Percentiles rank a stretch among this genome's conserved stretches.
phyloP scores from a whole-genome alignment of 1,140 invertebrate species.

The Teleopsis dalmanni region DNA sequence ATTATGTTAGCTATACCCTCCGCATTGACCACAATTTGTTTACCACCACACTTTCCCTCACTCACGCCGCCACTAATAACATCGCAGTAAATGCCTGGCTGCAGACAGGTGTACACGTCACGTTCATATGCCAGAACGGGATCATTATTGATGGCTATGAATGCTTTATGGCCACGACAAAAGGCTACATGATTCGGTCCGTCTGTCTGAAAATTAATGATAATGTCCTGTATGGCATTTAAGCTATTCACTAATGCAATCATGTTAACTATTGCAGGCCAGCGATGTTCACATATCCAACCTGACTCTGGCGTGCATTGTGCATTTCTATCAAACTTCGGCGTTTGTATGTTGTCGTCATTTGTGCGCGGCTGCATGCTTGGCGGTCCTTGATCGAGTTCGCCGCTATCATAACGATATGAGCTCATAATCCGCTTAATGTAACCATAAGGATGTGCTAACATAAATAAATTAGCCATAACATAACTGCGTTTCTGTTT shows the following conservation, averaged over 20 bases:
- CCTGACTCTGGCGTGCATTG: slow-evolving; percentile 45
- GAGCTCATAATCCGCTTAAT: slow-evolving; percentile 65
- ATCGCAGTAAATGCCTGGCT: slow-evolving; percentile 70
- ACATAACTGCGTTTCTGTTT: slow-evolving; percentile 55
- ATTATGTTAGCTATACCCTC: slow-evolving; percentile 8
- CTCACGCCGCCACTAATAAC: slow-evolving; percentile 60
- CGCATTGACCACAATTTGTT: slow-evolving; percentile 4
- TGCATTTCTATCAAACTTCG: neutral
- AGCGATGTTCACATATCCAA: slow-evolving; percentile 85
- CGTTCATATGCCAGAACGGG: slow-evolving; percentile 42
- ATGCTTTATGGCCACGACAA: slow-evolving; percentile 58
- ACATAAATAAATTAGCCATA: slow-evolving; percentile 68
- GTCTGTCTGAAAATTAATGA: slow-evolving; percentile 66
- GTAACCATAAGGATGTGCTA: slow-evolving; percentile 64
- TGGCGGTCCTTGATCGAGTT: slow-evolving; percentile 52
- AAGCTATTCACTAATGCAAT: slow-evolving; percentile 60
- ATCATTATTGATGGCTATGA: slow-evolving; percentile 61
- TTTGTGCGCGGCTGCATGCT: slow-evolving; percentile 35
- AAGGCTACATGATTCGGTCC: slow-evolving; percentile 68
- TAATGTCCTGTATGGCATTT: slow-evolving; percentile 42
- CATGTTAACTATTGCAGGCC: slow-evolving; percentile 76
- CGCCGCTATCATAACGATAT: slow-evolving; percentile 44
- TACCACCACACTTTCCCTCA: slow-evolving; percentile 17
- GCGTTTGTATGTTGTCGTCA: neutral
- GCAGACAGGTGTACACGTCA: slow-evolving; percentile 57